Evolutionary conservation across 1,140 invertebrate species (phyloP), one percentile per base, ranked within the genome.

Genomic region (Hypothenemus hampei): DNA sequence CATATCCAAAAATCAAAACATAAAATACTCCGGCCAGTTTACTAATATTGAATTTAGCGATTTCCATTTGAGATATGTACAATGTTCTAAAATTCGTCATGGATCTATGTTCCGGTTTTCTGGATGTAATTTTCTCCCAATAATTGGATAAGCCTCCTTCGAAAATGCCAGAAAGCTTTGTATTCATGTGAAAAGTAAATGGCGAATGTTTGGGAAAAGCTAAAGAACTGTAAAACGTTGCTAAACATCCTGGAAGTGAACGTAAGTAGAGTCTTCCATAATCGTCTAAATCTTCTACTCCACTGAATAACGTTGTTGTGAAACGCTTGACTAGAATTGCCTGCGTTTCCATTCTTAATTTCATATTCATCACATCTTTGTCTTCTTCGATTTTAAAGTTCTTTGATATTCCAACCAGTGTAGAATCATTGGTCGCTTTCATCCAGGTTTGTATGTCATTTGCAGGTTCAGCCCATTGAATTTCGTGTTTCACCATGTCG

Each of bases 141-240:
- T 40, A 41, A 2, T 22, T 24, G 7, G 40, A 3, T 13, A 55
- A 23, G 13, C 53, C 53, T 23, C 19, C 48, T 3, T 19, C 43
- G 20, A 47, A 47, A 26, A 20, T 39, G 8, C 19, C 8, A 29
- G n/a, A 22, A 1, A 47, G 19, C 10, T 19, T 55, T 16, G 15
- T n/a, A 21, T 48, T 47, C 11, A 55, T 29, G 31, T 39, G 23
- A n/a, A 39, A 4, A n/a, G 21, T 39, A 46, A 55, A 44, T 16
- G 53, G 53, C 2, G 53, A 55, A n/a, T 48, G 23, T 47, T 33
- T 55, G 8, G 13, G 44, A 20, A 55, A 55, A 10, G 11, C 53
- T 13, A 55, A 7, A 15, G 43, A 39, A 33, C 53, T 55, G 22
- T 55, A 55, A 40, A 55, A 55, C 18, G 19, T 15, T 15, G 44